A percentile compares a stretch with the other conserved stretches of the same genome.
Evolutionary conservation across 2,888 invertebrate species (phyloP).

Genomic region (Papilio protenor): DNA sequence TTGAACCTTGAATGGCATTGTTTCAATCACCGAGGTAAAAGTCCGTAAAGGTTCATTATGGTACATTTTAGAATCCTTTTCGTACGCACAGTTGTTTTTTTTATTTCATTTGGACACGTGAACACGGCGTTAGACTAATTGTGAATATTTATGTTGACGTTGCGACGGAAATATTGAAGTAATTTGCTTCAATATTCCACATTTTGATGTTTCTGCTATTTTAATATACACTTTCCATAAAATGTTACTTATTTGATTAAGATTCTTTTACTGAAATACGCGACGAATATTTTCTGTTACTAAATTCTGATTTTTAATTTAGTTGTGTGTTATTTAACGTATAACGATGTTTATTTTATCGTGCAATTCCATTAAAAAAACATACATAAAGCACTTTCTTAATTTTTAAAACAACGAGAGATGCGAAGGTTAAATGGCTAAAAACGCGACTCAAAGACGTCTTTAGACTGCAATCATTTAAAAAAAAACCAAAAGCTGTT

Average conservation of each 20-base stretch:
- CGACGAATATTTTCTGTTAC: background rate
- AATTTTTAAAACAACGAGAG: too few relatives aligned
- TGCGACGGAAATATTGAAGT: slow-evolving; percentile 24
- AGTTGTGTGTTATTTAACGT: background rate
- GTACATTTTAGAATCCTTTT: slow-evolving; percentile 30
- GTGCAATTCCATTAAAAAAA: too few relatives aligned
- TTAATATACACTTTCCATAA: slow-evolving; percentile 28
- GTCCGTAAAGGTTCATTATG: slow-evolving; percentile 45
- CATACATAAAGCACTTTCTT: too few relatives aligned
- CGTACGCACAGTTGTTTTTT: slow-evolving; percentile 7
- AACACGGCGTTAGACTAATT: slow-evolving; percentile 40
- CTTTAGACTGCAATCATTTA: background rate
- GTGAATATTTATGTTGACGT: slow-evolving; percentile 40
- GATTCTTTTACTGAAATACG: background rate
- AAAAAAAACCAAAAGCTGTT: background rate
- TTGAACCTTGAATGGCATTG: slow-evolving; percentile 75
- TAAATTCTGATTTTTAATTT: background rate
- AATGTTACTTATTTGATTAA: slow-evolving; percentile 26
- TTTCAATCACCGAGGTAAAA: slow-evolving; percentile 65
- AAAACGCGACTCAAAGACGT: background rate
- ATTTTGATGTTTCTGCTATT: slow-evolving; percentile 25
- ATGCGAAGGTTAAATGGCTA: background rate
- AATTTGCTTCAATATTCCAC: slow-evolving; percentile 31
- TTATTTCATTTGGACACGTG: slow-evolving; percentile 40
- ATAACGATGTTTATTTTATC: background rate